A percentile compares a stretch with the other conserved stretches of the same genome.
phyloP scores from a whole-genome alignment of 2,113 vertebrate genomes.

The Xiphophorus hellerii region DNA sequence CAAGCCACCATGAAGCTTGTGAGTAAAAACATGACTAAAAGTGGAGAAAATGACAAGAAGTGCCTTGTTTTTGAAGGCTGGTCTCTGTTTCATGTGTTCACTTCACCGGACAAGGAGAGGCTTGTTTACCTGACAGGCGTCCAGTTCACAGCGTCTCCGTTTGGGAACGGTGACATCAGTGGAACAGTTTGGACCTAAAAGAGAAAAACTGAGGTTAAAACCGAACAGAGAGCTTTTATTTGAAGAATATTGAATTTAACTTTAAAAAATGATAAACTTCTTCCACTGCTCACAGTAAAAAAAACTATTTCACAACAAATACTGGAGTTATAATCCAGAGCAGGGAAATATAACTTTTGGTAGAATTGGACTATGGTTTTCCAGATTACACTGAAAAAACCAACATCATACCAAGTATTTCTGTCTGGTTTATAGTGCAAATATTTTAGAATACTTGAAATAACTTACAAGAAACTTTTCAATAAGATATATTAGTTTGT shows the following conservation, averaged over 20 bases:
- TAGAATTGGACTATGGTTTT: background rate
- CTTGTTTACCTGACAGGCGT: constrained; percentile 47
- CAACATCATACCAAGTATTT: too few relatives aligned
- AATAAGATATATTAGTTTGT: too few relatives aligned
- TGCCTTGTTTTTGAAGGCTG: background rate
- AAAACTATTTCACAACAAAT: background rate
- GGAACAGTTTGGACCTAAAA: constrained; percentile 44
- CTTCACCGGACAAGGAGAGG: constrained; percentile 14
- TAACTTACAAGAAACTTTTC: too few relatives aligned
- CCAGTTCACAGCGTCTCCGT: constrained; percentile 14
- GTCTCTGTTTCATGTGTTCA: constrained; percentile 5
- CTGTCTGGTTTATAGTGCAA: too few relatives aligned
- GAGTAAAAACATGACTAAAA: background rate
- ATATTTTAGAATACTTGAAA: too few relatives aligned
- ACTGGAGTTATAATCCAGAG: background rate
- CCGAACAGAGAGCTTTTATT: constrained; percentile 62
- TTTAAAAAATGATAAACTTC: constrained; percentile 22
- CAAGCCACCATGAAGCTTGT: constrained; percentile 8
- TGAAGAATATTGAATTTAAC: constrained; percentile 25
- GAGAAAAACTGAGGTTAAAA: constrained; percentile 33
- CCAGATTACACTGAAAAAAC: too few relatives aligned
- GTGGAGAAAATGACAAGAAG: background rate
- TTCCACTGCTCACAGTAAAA: constrained; percentile 23
- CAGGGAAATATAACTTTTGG: too few relatives aligned
- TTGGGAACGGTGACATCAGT: constrained; percentile 60